Percentiles rank a stretch among this genome's conserved stretches.
phyloP scores from a whole-genome alignment of 2,888 invertebrate species.

The Deroplatys truncata region DNA sequence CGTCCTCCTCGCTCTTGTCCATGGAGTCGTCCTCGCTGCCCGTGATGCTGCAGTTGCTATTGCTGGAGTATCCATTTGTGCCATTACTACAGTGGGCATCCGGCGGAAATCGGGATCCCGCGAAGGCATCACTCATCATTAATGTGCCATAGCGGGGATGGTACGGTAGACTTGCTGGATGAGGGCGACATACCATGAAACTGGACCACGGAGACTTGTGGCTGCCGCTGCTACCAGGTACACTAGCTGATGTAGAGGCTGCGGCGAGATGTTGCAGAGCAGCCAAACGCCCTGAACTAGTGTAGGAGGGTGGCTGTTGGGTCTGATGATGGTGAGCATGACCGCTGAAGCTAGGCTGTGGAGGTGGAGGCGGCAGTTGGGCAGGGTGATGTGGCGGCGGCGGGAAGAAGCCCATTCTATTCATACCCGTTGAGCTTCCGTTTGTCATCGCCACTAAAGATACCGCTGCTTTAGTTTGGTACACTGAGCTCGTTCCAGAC shows the following conservation, averaged over 20 bases:
- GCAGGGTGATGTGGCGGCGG: conserved; percentile 16
- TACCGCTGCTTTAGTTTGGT: background rate
- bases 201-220: conserved; percentile 53
- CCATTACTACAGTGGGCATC: conserved; percentile 37
- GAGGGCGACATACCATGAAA: conserved; percentile 52
- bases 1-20: conserved; percentile 48
- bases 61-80: conserved; percentile 37
- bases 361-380: conserved; percentile 10
- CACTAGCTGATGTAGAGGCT: conserved; percentile 17
- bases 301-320: background rate
- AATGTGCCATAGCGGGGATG: conserved; percentile 38
- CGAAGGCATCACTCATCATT: background rate
- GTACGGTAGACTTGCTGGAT: conserved; percentile 35
- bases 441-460: background rate
- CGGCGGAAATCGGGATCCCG: conserved; percentile 27
- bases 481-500: background rate
- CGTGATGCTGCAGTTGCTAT: conserved; percentile 34
- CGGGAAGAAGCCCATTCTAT: conserved; percentile 6
- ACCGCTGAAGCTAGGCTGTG: background rate
- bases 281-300: conserved; percentile 37
- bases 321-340: conserved; percentile 13
- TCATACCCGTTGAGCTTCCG: background rate
- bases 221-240: background rate
- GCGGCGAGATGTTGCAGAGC: conserved; percentile 51
- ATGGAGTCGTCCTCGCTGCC: conserved; percentile 55